These are phyloP conservation scores for Carduelis carduelis DNA, from an alignment of 2,797 vertebrate species.

Conservation along the genomic window DNA sequence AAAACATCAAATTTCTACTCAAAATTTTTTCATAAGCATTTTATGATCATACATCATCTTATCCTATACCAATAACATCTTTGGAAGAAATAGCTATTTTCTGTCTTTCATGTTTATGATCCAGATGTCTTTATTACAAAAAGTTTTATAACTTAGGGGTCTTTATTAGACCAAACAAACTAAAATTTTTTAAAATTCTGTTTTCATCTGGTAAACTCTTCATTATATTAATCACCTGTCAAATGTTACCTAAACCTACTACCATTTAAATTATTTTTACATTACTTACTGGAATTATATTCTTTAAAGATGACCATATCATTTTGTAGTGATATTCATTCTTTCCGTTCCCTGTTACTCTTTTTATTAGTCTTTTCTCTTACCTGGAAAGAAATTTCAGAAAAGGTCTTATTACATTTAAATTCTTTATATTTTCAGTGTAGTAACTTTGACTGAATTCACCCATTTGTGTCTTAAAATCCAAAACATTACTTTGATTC, in stretches of 20 bases:
- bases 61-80: neutral
- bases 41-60: neutral
- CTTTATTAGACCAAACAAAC: neutral
- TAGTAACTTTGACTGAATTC: neutral
- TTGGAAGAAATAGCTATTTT: neutral
- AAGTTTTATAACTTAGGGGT: neutral
- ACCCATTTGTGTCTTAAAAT: neutral
- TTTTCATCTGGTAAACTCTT: neutral
- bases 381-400: neutral
- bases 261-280: neutral
- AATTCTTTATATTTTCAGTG: neutral
- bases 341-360: neutral
- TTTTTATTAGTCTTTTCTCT: neutral
- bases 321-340: neutral
- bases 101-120: neutral
- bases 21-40: neutral
- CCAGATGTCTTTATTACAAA: neutral
- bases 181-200: neutral
- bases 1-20: neutral
- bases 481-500: neutral
- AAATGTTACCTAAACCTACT: neutral
- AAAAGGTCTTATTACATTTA: neutral
- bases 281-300: neutral
- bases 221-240: neutral
- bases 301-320: neutral